Evolutionary conservation across 2,113 vertebrate species (phyloP).

Genomic region (Aptenodytes patagonicus): DNA sequence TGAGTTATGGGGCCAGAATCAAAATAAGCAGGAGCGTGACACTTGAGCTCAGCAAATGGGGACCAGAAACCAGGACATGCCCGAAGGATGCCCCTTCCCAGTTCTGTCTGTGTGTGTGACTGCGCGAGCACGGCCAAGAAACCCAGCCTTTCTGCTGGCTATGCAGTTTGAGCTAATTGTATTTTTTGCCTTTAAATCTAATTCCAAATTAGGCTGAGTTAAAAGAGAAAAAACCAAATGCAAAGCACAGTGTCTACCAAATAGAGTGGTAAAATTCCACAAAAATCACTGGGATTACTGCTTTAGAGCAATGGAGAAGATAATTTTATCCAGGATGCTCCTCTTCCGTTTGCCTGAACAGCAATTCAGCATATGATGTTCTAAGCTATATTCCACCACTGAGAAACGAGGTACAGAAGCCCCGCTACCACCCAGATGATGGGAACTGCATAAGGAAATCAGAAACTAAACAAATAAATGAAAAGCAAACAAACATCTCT

Average conservation of each 20-base stretch:
- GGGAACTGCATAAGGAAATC: slow-evolving; percentile 50
- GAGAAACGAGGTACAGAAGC: slow-evolving; percentile 7
- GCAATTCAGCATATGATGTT: not conserved
- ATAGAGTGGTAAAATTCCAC: not conserved
- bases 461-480: slow-evolving; percentile 59
- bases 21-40: not conserved
- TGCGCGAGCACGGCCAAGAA: fast-evolving
- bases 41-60: not conserved
- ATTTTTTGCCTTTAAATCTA: not conserved
- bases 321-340: not conserved
- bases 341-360: not conserved
- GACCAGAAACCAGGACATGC: not conserved
- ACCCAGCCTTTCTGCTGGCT: fast-evolving
- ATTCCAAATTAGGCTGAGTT: not conserved
- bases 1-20: not conserved
- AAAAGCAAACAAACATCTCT: slow-evolving; percentile 54
- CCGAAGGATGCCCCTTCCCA: not conserved
- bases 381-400: not conserved
- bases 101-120: not conserved
- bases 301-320: not conserved
- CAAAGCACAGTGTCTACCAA: not conserved
- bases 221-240: not conserved
- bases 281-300: not conserved
- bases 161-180: not conserved
- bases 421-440: slow-evolving; percentile 22